Conservation (phyloP, 2,797 vertebrate species). For the Vireo griseus region DNA sequence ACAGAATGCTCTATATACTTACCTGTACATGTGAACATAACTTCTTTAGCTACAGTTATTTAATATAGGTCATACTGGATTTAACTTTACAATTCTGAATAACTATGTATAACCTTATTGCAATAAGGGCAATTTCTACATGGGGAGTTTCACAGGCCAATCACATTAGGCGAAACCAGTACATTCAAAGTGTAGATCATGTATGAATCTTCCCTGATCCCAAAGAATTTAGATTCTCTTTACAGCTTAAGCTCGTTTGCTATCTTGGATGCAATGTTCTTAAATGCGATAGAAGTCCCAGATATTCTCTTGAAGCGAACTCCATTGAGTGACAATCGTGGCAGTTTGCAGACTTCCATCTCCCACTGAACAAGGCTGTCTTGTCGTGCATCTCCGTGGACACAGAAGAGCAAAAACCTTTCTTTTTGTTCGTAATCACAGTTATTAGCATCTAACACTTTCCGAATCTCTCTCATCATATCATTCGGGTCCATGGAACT, state of each 20-base stretch:
- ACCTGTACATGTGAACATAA: constrained; percentile 88
- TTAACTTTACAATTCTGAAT: constrained; percentile 83
- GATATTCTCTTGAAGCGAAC: constrained; percentile 98
- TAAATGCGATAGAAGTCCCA: constrained; percentile 96
- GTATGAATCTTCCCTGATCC: constrained; percentile 73
- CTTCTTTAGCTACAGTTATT: constrained; percentile 81
- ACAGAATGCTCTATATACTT: constrained; percentile 88
- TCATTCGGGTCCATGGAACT: constrained; percentile 96
- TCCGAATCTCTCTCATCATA: constrained; percentile 98
- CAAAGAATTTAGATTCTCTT: constrained; percentile 60
- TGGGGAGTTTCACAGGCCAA: constrained; percentile 76
- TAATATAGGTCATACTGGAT: constrained; percentile 80
- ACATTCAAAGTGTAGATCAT: constrained; percentile 77
- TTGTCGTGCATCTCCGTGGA: constrained; percentile 91
- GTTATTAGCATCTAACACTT: constrained; percentile 94
- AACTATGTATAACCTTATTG: constrained; percentile 93
- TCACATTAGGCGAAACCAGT: constrained; percentile 74
- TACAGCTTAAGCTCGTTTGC: constrained; percentile 98
- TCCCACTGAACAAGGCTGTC: constrained; percentile 98
- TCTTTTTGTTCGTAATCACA: constrained; percentile 97
- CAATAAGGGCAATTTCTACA: constrained; percentile 84
- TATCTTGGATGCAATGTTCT: constrained; percentile 98
- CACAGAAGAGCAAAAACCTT: constrained; percentile 95
- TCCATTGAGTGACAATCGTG: constrained; percentile 93
- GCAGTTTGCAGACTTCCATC: constrained; percentile 98